Base-by-base conservation (phyloP, 2,797 vertebrate species). In the Labroides dimidiatus region DNA sequence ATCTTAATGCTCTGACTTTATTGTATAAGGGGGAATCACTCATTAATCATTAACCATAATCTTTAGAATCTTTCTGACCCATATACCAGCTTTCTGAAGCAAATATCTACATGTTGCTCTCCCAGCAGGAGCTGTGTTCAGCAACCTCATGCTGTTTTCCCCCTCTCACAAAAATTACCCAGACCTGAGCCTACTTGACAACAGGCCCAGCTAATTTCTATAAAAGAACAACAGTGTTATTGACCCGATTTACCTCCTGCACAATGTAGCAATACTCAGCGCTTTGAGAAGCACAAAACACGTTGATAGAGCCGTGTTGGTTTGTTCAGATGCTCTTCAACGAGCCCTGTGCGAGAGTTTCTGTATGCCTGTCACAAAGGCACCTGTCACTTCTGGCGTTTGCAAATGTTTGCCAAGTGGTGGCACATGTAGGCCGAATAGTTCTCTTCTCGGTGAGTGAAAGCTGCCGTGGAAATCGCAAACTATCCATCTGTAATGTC, bases 201-300 rank as follows among this genome's bases (percentile, higher is more conserved):
- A 10, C 47, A 30, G 37, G 57, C 76, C 58, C 62, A 58, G 53
- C 65, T 27, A 1, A 63, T 73, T 45, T 75, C 64, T 23, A 42
- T 30, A 27, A 67, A 14, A 6, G 21, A 27, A 56, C 19, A 20
- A 56, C 4, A 4, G 23, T 42, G 42, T 19, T 41, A 17, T 17
- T 52, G 36, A 37, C 20, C 43, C 15, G 6, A 21, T 48, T 75
- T 53, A 19, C 55, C 37, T 43, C 19, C 21, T 17, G 11, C 45
- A 67, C 41, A 57, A 55, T 11, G 23, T 27, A 6, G 15, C 1
- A 16, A 19, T 27, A 41, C 17, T 2, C 20, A n/a, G 20, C 20
- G 43, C 20, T 50, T 36, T 52, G 24, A 21, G 6, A 3, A 6
- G 7, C 54, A 54, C 19, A 17, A 59, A 48, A 42, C 20, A 0